Conservation (phyloP, 2,888 invertebrate genomes). For the Macrophya annulata region DNA sequence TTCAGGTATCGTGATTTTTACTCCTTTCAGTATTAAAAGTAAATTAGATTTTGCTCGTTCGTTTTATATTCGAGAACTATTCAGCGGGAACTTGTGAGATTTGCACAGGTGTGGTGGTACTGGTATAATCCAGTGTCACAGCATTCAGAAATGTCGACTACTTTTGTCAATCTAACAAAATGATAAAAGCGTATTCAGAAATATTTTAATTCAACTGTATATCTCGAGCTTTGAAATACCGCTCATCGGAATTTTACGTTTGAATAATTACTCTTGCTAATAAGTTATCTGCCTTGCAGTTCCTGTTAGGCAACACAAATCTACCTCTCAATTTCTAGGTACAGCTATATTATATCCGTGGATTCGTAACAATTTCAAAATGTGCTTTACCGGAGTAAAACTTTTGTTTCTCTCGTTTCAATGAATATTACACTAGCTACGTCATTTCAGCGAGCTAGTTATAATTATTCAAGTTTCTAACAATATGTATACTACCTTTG, state of each 20-base stretch:
- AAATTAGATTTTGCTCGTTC: background rate
- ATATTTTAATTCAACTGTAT: background rate
- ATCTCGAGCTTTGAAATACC: background rate
- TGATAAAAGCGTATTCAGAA: background rate
- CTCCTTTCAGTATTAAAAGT: background rate
- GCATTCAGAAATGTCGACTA: background rate
- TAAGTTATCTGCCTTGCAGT: constrained; percentile 1
- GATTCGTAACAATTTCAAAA: constrained; percentile 18
- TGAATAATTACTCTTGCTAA: constrained; percentile 26
- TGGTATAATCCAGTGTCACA: constrained; percentile 12
- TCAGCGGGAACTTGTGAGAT: background rate
- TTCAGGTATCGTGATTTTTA: background rate
- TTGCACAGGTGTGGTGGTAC: background rate
- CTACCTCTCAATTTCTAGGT: background rate
- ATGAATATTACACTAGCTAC: constrained; percentile 33
- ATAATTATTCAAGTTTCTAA: constrained; percentile 48
- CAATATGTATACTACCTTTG: constrained; percentile 22
- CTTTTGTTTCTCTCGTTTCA: constrained; percentile 34
- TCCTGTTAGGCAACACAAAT: constrained; percentile 4
- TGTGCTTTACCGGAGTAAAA: background rate
- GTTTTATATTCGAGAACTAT: background rate
- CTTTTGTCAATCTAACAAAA: constrained; percentile 14
- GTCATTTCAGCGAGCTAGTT: constrained; percentile 30
- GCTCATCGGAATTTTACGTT: constrained; percentile 14
- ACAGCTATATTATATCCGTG: constrained; percentile 11